These are phyloP conservation scores for Epirrhoe tristata DNA, from an alignment of 2,888 invertebrate genomes.

Conservation along the genomic window DNA sequence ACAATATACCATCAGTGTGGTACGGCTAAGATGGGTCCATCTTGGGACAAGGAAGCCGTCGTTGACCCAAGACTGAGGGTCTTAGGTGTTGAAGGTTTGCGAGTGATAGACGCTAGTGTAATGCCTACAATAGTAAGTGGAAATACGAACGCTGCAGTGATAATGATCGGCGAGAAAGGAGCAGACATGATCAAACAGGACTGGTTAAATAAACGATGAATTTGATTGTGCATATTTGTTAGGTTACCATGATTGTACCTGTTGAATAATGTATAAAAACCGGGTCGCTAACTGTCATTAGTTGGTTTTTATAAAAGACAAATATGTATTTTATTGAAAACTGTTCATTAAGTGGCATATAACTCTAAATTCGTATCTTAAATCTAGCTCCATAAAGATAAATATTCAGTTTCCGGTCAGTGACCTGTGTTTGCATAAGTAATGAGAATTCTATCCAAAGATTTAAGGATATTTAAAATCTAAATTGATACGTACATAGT, in stretches of 20 bases:
- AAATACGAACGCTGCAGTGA: slow-evolving; percentile 96
- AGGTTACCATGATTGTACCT: slow-evolving; percentile 31
- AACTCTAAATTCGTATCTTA: not conserved
- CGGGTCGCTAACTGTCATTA: slow-evolving; percentile 20
- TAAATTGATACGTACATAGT: not conserved
- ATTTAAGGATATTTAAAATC: slow-evolving; percentile 18
- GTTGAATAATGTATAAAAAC: slow-evolving; percentile 16
- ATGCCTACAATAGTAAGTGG: slow-evolving; percentile 96
- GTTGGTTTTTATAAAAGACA: not conserved
- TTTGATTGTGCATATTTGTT: slow-evolving; percentile 29
- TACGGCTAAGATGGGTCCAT: slow-evolving; percentile 95
- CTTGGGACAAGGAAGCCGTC: slow-evolving; percentile 91
- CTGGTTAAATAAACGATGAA: slow-evolving; percentile 86
- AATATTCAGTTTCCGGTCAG: slow-evolving; percentile 1
- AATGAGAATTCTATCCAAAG: slow-evolving; percentile 23
- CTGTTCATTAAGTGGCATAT: not conserved
- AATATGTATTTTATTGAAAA: not conserved
- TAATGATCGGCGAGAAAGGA: slow-evolving; percentile 96
- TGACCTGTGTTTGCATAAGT: slow-evolving; percentile 7
- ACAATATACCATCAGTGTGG: slow-evolving; percentile 96
- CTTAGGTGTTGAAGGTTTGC: slow-evolving; percentile 90
- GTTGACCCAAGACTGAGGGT: slow-evolving; percentile 92
- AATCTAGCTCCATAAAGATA: not conserved
- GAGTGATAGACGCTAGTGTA: slow-evolving; percentile 94
- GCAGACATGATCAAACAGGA: slow-evolving; percentile 94